These are phyloP conservation scores for Lepidothrix coronata DNA, from an alignment of 2,113 vertebrate species.

Conservation along the genomic window DNA sequence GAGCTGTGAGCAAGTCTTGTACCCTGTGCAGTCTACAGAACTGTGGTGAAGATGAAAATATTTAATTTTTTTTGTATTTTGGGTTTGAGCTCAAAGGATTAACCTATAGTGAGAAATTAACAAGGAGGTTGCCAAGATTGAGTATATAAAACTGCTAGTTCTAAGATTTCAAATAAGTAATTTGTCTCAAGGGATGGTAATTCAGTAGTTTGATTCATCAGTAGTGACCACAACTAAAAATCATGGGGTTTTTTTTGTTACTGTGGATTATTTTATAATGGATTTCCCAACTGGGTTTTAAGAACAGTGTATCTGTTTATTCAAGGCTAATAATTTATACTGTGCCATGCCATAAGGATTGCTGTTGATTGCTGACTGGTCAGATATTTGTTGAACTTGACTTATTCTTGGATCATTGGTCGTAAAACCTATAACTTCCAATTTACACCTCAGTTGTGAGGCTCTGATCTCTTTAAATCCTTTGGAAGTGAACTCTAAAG, in stretches of 20 bases:
- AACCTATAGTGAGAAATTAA: background rate
- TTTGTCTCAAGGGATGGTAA: background rate
- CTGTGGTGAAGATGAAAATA: background rate
- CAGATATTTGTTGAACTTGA: background rate
- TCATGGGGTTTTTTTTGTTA: background rate
- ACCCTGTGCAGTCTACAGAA: conserved; percentile 4
- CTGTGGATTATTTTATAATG: background rate
- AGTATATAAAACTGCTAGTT: background rate
- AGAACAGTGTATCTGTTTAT: background rate
- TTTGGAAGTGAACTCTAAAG: background rate
- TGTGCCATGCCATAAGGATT: background rate
- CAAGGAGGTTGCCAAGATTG: background rate
- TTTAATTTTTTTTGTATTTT: background rate
- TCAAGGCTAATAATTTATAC: background rate
- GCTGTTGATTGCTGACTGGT: background rate
- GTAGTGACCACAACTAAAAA: background rate
- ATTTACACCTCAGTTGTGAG: background rate
- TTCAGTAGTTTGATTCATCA: background rate
- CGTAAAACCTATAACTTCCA: background rate
- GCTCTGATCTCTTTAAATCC: background rate
- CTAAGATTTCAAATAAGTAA: background rate
- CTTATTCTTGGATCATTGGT: background rate
- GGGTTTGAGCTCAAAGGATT: background rate
- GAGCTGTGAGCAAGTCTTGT: conserved; percentile 45
- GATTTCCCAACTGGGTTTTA: background rate